Conservation (phyloP, 2,888 invertebrate species). For the Teleogryllus oceanicus region DNA sequence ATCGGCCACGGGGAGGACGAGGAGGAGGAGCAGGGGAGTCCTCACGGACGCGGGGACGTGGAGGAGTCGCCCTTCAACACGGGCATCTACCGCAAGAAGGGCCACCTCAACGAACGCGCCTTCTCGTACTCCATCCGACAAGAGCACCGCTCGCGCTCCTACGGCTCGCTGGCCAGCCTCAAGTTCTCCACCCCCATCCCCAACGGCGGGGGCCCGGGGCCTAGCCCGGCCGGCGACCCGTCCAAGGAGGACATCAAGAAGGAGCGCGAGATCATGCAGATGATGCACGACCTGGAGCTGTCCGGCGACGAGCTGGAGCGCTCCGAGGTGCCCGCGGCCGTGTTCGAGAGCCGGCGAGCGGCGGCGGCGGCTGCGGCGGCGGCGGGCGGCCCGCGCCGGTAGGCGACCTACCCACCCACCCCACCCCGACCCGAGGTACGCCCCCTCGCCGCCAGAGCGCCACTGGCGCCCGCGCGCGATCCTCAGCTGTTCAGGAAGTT, state of each 20-base stretch:
- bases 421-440: too few species aligned
- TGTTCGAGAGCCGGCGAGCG: conserved; percentile 56
- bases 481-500: too few species aligned
- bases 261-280: conserved; percentile 86
- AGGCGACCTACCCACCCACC: background rate
- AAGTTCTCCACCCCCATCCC: conserved; percentile 69
- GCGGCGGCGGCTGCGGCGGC: conserved; percentile 40
- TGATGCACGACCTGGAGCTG: conserved; percentile 85
- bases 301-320: conserved; percentile 72
- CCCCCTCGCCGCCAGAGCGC: too few species aligned
- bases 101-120: conserved; percentile 87
- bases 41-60: conserved; percentile 39
- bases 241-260: conserved; percentile 56
- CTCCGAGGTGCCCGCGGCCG: conserved; percentile 60
- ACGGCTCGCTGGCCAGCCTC: conserved; percentile 85
- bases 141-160: conserved; percentile 88
- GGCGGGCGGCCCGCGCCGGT: conserved; percentile 37
- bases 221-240: conserved; percentile 39
- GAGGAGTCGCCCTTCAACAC: conserved; percentile 65
- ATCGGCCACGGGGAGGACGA: conserved; percentile 42
- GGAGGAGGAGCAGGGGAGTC: conserved; percentile 43
- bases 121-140: conserved; percentile 92
- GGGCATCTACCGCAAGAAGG: conserved; percentile 86
- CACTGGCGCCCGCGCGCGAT: too few species aligned
- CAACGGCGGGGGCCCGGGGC: conserved; percentile 41